A percentile compares a stretch with the other conserved stretches of the same genome.
Evolutionary conservation across 2,888 invertebrate species (phyloP).

Genomic region (Habroteleia sp.): DNA sequence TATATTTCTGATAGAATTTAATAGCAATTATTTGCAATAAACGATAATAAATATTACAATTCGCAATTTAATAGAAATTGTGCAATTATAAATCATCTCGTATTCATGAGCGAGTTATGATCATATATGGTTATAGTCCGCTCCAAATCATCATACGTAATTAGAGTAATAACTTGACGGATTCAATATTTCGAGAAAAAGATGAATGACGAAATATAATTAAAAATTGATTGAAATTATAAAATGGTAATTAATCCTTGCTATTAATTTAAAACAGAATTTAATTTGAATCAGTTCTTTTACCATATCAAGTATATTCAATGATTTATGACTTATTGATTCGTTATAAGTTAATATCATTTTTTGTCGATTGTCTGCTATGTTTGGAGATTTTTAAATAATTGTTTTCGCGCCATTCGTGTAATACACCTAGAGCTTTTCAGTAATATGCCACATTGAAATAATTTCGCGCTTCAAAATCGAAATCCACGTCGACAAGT

Average conservation of each 20-base stretch:
- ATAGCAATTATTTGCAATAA: too few relatives aligned
- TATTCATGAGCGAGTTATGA: slow-evolving; percentile 13
- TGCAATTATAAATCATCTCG: slow-evolving; percentile 15
- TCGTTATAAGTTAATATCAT: not conserved
- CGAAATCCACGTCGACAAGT: slow-evolving; percentile 57
- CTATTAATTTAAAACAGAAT: too few relatives aligned
- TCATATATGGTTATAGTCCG: slow-evolving; percentile 27
- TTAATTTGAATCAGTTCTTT: too few relatives aligned
- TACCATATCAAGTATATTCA: too few relatives aligned
- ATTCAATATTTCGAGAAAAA: too few relatives aligned
- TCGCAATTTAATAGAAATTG: slow-evolving; percentile 4
- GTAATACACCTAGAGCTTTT: slow-evolving; percentile 11
- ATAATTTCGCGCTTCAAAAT: slow-evolving; percentile 56
- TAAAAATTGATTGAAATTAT: too few relatives aligned
- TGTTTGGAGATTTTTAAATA: slow-evolving; percentile 34
- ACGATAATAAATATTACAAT: too few relatives aligned
- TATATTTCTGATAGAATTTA: too few relatives aligned
- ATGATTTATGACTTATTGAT: slow-evolving; percentile 4
- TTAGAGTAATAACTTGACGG: too few relatives aligned
- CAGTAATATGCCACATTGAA: slow-evolving; percentile 35
- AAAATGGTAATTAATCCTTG: too few relatives aligned
- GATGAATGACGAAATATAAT: too few relatives aligned
- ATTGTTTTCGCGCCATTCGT: slow-evolving; percentile 39
- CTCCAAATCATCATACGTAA: slow-evolving; percentile 10
- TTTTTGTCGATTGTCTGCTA: slow-evolving; percentile 3